These are phyloP conservation scores for Premnoplex brunnescens DNA, from an alignment of 2,797 vertebrate species.

Conservation along the genomic window DNA sequence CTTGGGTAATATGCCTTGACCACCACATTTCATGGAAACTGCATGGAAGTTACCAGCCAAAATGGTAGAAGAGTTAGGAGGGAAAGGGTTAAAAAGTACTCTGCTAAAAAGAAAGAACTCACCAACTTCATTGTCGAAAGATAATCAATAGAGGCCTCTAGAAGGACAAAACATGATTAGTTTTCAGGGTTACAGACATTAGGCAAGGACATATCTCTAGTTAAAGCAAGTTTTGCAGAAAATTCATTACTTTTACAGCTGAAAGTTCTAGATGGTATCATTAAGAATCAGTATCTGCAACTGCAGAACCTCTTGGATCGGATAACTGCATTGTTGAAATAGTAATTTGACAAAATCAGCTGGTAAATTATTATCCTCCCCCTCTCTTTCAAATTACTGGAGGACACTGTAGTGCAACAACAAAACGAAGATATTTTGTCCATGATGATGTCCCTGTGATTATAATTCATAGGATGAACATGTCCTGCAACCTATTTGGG, in stretches of 20 bases:
- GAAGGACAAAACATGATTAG: background rate
- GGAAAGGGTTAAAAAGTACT: background rate
- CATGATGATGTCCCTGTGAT: background rate
- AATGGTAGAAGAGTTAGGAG: background rate
- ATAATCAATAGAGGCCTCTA: background rate
- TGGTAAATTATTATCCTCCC: background rate
- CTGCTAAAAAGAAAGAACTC: background rate
- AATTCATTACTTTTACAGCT: background rate
- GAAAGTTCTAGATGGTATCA: background rate
- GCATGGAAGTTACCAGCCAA: background rate
- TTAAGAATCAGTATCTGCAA: background rate
- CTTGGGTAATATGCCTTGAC: accelerated
- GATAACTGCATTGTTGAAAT: background rate
- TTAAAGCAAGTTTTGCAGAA: background rate
- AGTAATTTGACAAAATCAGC: background rate
- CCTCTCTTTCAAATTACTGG: background rate
- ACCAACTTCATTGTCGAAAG: background rate
- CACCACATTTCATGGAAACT: background rate
- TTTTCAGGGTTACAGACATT: background rate
- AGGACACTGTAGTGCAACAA: background rate
- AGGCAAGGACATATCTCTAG: background rate
- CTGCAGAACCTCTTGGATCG: background rate
- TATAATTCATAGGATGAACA: background rate
- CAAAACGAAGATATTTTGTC: background rate
- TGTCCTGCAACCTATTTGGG: background rate